A percentile compares a stretch with the other conserved stretches of the same genome.
phyloP scores from a whole-genome alignment of 2,888 invertebrate genomes.

The Noctua pronuba region DNA sequence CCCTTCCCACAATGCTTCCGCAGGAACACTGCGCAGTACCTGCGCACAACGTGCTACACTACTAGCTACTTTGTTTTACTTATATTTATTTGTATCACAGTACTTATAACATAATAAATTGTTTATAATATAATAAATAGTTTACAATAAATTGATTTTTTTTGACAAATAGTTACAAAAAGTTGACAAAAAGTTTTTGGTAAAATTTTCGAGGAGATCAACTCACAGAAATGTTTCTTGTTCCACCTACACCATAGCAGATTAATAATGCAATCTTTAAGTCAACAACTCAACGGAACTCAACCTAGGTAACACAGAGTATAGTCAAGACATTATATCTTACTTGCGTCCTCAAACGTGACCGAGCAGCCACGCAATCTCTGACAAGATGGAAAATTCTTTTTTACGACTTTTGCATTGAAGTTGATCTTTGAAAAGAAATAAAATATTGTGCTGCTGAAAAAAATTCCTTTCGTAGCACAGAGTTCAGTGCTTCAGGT shows the following conservation, averaged over 20 bases:
- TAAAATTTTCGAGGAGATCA: background rate
- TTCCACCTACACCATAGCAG: background rate
- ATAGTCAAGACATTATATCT: background rate
- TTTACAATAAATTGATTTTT: too few relatives aligned
- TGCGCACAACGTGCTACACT: background rate
- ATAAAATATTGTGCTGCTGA: background rate
- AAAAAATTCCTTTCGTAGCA: background rate
- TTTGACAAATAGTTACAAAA: too few relatives aligned
- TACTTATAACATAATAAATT: background rate
- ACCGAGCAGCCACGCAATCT: conserved; percentile 16
- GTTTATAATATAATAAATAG: too few relatives aligned
- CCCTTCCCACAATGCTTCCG: background rate
- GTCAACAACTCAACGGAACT: background rate
- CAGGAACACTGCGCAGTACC: background rate
- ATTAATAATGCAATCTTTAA: background rate
- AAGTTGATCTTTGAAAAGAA: background rate
- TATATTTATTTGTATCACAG: background rate
- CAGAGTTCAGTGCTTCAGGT: background rate
- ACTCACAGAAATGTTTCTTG: background rate
- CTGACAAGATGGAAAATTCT: conserved; percentile 12
- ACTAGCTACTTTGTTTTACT: background rate
- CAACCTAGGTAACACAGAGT: background rate
- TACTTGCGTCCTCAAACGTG: conserved; percentile 35
- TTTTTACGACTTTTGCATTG: conserved; percentile 5
- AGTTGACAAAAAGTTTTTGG: too few relatives aligned